Base-by-base conservation (phyloP, 1,140 invertebrate species). In the Drosophila triauraria region DNA sequence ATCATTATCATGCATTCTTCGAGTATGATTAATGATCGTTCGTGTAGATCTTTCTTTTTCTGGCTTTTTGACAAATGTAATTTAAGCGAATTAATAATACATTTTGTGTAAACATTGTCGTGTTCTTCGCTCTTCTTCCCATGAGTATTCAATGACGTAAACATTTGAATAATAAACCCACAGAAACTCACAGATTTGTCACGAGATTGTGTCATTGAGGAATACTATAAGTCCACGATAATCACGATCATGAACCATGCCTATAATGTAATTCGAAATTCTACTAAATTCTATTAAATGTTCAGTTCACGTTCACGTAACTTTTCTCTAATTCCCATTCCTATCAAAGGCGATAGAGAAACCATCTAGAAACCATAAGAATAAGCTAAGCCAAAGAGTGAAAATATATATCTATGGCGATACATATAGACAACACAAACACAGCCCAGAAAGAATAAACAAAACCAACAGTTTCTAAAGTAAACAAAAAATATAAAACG, bases 371-470 rank as follows among this genome's bases (percentile, higher is more conserved):
- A 35, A 71, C 43, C 65, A n/a, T n/a, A n/a, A 70, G 67, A 65
- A 67, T 32, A 65, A 38, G 51, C 38, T n/a, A 67, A 60, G 17
- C 23, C 64, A 43, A 43, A 35, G 43, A 57, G 42, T 46, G 35
- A 58, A 44, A 35, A 53, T 35, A 46, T 38, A 62, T 46, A 51
- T 47, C 38, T 51, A 48, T 47, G 8, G 32, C 23, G 15, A 51
- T 13, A 27, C n/a, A 38, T 13, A 30, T 20, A 30, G 40, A 50
- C 44, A 46, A 23, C 17, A 43, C 58, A 57, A 63, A 71, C 60
- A 82, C 65, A 32, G 27, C 38, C 63, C 68, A 64, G 74, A 83
- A 70, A 51, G 75, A 75, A 79, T 85, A 86, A 85, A 86, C 82
- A 86, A 82, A 57, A 23, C 44, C 44, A 72, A 72, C 81, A 81